Evolutionary conservation across 2,888 invertebrate genomes (phyloP).

Genomic region (Chouioia cunea): DNA sequence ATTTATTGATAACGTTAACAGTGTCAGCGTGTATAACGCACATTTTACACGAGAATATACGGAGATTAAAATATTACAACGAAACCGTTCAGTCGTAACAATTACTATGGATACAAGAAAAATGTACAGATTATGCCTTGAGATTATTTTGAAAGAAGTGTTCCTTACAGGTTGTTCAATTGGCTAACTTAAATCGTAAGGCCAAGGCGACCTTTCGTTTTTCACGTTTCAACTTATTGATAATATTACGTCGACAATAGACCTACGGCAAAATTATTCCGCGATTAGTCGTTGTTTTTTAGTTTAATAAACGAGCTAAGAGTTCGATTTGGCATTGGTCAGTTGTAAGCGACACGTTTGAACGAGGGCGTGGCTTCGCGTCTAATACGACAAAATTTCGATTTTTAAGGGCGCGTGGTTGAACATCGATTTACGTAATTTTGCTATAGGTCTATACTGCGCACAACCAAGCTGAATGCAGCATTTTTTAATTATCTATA

Average conservation of each 20-base stretch:
- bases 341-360: too few relatives aligned
- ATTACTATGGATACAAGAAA: too few relatives aligned
- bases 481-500: constrained; percentile 21
- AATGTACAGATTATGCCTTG: too few relatives aligned
- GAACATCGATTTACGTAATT: constrained; percentile 20
- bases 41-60: too few relatives aligned
- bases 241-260: constrained; percentile 12
- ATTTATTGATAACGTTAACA: too few relatives aligned
- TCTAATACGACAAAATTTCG: not conserved
- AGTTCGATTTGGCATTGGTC: too few relatives aligned
- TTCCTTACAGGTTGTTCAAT: constrained; percentile 10
- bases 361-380: too few relatives aligned
- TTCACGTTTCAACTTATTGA: constrained; percentile 12
- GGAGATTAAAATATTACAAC: too few relatives aligned
- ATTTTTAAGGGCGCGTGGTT: too few relatives aligned
- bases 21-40: too few relatives aligned
- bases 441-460: constrained; percentile 30
- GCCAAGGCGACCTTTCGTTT: constrained; percentile 29
- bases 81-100: too few relatives aligned
- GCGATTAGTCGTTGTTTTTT: too few relatives aligned
- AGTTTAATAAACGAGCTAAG: not conserved
- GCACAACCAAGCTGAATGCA: constrained; percentile 26
- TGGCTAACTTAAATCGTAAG: constrained; percentile 28
- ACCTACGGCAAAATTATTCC: constrained; percentile 37
- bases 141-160: not conserved